Evolutionary conservation across 2,888 invertebrate species (phyloP), one percentile per base, ranked within the genome.

Genomic region (Ganaspis brasiliensis): DNA sequence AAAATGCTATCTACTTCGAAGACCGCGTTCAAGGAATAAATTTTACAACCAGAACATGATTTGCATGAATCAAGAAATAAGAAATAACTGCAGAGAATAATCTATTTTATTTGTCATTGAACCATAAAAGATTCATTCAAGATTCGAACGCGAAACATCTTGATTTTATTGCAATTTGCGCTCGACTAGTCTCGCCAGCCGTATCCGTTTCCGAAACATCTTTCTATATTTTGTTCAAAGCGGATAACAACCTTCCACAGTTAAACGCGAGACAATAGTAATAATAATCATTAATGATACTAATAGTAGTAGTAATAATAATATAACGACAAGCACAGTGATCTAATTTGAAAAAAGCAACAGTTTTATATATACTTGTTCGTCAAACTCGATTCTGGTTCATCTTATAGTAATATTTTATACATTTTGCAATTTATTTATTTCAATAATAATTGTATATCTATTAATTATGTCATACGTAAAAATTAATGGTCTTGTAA

Each of bases 81-180:
- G 40, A 40, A 40, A 57, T 10, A 57, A 26, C n/a, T 55, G 24
- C 5, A 56, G 24, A 12, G 12, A 14, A 6, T 59, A 14, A 31
- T 31, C 31, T 16, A 31, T 31, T 59, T 10, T 59, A 59, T 59
- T 59, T 31, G n/a, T 59, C 31, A 59, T 31, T 59, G 16, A 24
- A 59, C 31, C 57, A 31, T 26, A 59, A n/a, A 59, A 59, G 31
- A 59, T 59, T 59, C 57, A 59, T 59, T 59, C 8, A 59, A 59
- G 57, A 59, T 59, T 31, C 31, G 57, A 59, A 59, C n/a, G 26
- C 1, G 57, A 21, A n/a, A 59, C n/a, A 59, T 59, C 26, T 59
- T n/a, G 31, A n/a, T 31, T 57, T 26, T 59, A 59, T n/a, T 31
- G 31, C 31, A 59, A 59, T 59, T 59, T 26, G 57, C 57, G 57